A percentile compares a stretch with the other conserved stretches of the same genome.
Evolutionary conservation across 37 sponge, comb jelly and placozoan genomes (phyloP).

Genomic region (Eunapius fragilis): DNA sequence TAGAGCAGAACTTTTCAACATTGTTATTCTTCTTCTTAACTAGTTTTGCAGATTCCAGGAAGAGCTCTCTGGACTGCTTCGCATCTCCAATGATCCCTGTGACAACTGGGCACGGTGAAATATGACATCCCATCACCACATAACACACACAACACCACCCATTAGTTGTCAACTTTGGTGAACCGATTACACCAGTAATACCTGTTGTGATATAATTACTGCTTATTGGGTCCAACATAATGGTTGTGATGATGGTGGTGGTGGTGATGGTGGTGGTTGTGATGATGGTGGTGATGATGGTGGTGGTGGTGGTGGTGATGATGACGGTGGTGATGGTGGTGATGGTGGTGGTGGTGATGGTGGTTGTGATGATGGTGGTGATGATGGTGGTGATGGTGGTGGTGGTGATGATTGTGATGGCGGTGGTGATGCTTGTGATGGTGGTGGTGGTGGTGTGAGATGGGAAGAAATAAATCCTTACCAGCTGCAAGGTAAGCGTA

Average conservation of each 20-base stretch:
- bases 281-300: not conserved
- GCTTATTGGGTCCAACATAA: not conserved
- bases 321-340: too few relatives aligned
- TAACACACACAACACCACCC: not conserved
- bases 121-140: too few relatives aligned
- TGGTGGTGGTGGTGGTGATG: not conserved
- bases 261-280: not conserved
- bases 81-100: conserved; percentile 65
- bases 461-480: conserved; percentile 19
- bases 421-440: not conserved
- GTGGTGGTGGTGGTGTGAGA: not conserved
- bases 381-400: not conserved
- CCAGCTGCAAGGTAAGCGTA: conserved; percentile 86
- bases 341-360: not conserved
- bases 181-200: too few relatives aligned
- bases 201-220: too few relatives aligned
- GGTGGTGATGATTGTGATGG: not conserved
- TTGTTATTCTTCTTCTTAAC: conserved; percentile 80
- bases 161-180: too few relatives aligned
- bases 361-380: not conserved
- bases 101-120: conserved; percentile 31
- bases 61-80: conserved; percentile 70
- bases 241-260: not conserved
- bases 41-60: conserved; percentile 66
- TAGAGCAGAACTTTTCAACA: conserved; percentile 75